Evolutionary conservation across 2,113 vertebrate genomes (phyloP).

Genomic region (Actinemys pallida): DNA sequence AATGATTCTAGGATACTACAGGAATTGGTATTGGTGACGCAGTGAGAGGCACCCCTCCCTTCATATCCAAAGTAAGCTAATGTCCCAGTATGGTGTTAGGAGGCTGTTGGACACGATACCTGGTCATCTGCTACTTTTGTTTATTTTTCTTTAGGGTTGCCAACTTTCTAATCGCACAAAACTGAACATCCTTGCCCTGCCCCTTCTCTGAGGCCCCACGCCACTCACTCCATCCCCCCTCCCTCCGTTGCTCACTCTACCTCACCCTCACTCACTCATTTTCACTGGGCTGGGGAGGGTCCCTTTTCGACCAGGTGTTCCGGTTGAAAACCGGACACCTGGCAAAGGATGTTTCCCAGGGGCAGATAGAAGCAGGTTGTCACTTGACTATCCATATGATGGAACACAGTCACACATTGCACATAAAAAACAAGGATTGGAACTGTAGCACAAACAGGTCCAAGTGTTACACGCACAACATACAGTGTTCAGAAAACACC

Average conservation of each 20-base stretch:
- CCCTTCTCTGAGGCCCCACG: no score
- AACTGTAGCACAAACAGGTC: not conserved
- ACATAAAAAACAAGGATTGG: not conserved
- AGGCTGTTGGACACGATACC: not conserved
- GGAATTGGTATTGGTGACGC: not conserved
- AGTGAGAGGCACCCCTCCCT: not conserved
- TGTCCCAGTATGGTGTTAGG: not conserved
- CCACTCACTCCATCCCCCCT: no score
- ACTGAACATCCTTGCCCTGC: no score
- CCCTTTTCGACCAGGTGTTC: no score
- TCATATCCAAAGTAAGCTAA: not conserved
- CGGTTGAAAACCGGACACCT: no score
- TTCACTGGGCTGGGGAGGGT: no score
- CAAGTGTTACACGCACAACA: not conserved
- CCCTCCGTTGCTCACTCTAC: no score
- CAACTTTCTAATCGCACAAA: no score
- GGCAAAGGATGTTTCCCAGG: not conserved
- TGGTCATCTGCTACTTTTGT: not conserved
- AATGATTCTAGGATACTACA: not conserved
- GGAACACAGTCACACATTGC: not conserved
- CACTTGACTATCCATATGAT: constrained; percentile 2
- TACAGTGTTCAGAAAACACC: constrained; percentile 2
- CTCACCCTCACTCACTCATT: no score
- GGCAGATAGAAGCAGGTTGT: not conserved
- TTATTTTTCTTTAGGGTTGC: not conserved